phyloP scores from a whole-genome alignment of 2,888 invertebrate species.

The Abscondita cerata region DNA sequence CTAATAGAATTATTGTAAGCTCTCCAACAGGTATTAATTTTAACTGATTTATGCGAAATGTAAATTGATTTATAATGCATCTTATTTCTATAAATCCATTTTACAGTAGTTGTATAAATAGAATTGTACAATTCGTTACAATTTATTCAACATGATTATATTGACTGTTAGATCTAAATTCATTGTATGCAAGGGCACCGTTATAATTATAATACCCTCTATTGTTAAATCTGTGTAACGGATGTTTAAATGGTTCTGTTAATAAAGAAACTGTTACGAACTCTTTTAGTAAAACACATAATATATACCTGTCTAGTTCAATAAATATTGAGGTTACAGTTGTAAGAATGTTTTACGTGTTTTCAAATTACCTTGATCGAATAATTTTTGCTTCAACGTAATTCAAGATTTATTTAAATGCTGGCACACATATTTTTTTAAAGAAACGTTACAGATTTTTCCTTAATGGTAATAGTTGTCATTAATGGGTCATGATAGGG shows the following conservation, averaged over 20 bases:
- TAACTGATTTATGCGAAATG: constrained; percentile 42
- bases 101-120: no score
- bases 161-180: constrained; percentile 7
- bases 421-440: no score
- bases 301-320: constrained; percentile 4
- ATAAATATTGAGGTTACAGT: constrained; percentile 9
- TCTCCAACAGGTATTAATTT: constrained; percentile 31
- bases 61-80: constrained; percentile 29
- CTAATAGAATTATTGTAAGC: constrained; percentile 41
- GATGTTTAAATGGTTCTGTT: constrained; percentile 5
- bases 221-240: constrained; percentile 8
- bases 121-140: constrained; percentile 4
- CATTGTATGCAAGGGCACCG: constrained; percentile 3
- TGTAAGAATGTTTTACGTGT: not conserved
- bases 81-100: not conserved
- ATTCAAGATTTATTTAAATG: no score
- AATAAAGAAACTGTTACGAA: constrained; percentile 3
- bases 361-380: no score
- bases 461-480: no score
- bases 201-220: not conserved
- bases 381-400: no score
- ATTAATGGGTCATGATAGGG: no score
- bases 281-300: constrained; percentile 2
- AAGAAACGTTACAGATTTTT: no score
- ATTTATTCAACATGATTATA: not conserved